Percentiles rank a stretch among this genome's conserved stretches.
phyloP scores from a whole-genome alignment of 2,797 vertebrate genomes.

The Balearica regulorum region DNA sequence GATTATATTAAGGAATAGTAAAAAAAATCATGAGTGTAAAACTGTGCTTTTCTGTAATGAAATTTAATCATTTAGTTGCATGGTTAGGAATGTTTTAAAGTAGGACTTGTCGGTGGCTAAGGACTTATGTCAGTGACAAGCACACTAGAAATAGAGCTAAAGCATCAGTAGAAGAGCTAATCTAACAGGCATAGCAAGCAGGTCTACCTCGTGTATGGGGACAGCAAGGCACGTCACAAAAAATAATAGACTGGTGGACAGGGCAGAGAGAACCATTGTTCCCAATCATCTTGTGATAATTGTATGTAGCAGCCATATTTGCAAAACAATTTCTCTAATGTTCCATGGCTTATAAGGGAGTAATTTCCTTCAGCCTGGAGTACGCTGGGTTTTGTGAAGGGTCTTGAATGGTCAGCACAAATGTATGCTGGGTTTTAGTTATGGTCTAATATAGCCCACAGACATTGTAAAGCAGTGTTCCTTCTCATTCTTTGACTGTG shows the following conservation, averaged over 20 bases:
- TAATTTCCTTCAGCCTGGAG: background rate
- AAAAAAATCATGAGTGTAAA: background rate
- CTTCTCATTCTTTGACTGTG: background rate
- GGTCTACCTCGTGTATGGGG: background rate
- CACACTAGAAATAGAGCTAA: background rate
- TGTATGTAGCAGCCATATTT: background rate
- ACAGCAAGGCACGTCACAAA: background rate
- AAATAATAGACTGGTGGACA: background rate
- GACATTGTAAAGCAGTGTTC: background rate
- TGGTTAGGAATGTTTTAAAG: background rate
- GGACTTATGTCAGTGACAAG: background rate
- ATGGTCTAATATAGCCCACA: background rate
- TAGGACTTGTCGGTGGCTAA: background rate
- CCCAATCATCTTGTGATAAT: rapidly evolving
- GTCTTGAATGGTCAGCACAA: background rate
- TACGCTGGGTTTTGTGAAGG: background rate
- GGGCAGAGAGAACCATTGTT: background rate
- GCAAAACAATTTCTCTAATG: background rate
- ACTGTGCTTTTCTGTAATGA: background rate
- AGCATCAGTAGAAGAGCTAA: background rate
- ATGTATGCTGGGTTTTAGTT: background rate
- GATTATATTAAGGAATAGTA: background rate
- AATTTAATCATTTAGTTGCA: background rate
- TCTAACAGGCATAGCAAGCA: background rate
- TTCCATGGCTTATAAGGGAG: background rate